A percentile compares a stretch with the other conserved stretches of the same genome.
Conservation (phyloP, 2,888 invertebrate species). For the Germaria angustata region DNA sequence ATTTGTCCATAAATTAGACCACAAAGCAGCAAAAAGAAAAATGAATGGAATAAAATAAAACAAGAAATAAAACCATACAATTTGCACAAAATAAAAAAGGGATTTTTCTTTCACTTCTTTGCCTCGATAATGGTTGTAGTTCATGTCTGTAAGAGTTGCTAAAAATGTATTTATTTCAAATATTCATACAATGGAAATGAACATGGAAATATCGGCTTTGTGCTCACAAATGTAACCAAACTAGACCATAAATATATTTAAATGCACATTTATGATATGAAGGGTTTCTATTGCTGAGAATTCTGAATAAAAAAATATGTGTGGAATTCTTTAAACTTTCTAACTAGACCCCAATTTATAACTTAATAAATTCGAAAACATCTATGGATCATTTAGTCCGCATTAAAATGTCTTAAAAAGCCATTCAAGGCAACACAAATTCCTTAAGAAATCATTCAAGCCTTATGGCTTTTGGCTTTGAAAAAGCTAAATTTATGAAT, state of each 20-base stretch:
- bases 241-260: constrained; percentile 37
- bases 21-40: constrained; percentile 10
- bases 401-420: background rate
- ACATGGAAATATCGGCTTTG: constrained; percentile 30
- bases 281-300: constrained; percentile 27
- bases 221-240: constrained; percentile 19
- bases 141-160: constrained; percentile 18
- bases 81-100: constrained; percentile 42
- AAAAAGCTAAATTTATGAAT: background rate
- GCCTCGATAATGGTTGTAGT: constrained; percentile 19
- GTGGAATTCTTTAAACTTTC: too few relatives aligned
- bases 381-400: background rate
- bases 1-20: constrained; percentile 65
- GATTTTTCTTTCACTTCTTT: constrained; percentile 41
- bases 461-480: background rate
- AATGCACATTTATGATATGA: constrained; percentile 36
- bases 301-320: too few relatives aligned
- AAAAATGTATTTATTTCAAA: constrained; percentile 26
- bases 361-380: background rate
- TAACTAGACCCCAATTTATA: background rate
- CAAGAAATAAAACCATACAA: constrained; percentile 44
- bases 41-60: background rate
- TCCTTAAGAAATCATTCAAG: background rate
- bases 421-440: background rate
- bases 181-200: constrained; percentile 37